phyloP scores from a whole-genome alignment of 2,797 vertebrate species.

The Harpagifer antarcticus region DNA sequence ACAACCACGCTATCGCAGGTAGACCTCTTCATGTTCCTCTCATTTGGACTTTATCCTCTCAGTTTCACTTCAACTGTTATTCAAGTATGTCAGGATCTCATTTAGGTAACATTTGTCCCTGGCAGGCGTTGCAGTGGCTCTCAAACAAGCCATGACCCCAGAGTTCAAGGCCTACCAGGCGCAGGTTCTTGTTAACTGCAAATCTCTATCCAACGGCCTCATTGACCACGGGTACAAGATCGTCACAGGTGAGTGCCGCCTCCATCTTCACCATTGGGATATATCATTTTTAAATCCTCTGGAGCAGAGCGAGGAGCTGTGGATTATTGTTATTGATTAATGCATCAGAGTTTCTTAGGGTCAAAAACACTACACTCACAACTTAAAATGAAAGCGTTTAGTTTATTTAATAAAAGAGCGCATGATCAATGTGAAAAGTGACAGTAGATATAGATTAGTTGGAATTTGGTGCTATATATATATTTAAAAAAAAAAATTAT shows the following conservation, averaged over 20 bases:
- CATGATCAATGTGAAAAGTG: too few relatives aligned
- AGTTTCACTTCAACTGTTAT: neutral
- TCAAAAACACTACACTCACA: too few relatives aligned
- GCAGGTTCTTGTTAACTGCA: slow-evolving; percentile 94
- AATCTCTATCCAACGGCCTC: slow-evolving; percentile 81
- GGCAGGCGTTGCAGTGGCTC: slow-evolving; percentile 92
- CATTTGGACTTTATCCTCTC: neutral
- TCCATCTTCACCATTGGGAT: too few relatives aligned
- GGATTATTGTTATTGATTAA: too few relatives aligned
- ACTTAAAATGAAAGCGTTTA: too few relatives aligned
- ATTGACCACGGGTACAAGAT: slow-evolving; percentile 90
- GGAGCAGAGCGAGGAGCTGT: too few relatives aligned
- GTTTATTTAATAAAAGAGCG: too few relatives aligned
- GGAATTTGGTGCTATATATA: too few relatives aligned
- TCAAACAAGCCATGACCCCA: slow-evolving; percentile 92
- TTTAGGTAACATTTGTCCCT: neutral
- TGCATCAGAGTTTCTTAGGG: too few relatives aligned
- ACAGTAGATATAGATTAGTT: too few relatives aligned
- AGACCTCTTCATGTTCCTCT: neutral
- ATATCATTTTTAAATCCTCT: too few relatives aligned
- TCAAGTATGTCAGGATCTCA: neutral
- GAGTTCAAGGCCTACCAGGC: slow-evolving; percentile 94
- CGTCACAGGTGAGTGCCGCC: slow-evolving; percentile 87
- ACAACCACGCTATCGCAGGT: slow-evolving; percentile 99
- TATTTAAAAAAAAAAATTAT: too few relatives aligned